Base-by-base conservation (phyloP, 2,888 invertebrate genomes). In the Phasia obesa region DNA sequence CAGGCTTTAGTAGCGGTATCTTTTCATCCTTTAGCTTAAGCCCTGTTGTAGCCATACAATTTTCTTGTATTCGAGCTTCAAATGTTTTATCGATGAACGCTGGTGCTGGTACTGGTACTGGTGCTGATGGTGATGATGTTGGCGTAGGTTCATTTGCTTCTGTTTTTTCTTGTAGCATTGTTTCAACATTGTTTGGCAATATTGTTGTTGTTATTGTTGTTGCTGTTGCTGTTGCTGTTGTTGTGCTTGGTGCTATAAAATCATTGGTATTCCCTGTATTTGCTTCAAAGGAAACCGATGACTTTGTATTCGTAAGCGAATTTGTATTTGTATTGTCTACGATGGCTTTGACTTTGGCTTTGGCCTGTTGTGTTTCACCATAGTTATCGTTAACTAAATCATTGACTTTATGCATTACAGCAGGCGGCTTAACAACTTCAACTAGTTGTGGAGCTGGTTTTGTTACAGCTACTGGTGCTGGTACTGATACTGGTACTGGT, bases 371-470 rank as follows among this genome's bases (percentile, higher is more conserved):
- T 31, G 81, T 80, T 76, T 79, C 80, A 44, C 71, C 71, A 65
- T 59, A 78, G 49, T 71, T 85, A 84, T 85, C 77, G 80, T 74
- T 85, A 67, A 81, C 80, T 71, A 85, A 81, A 85, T 86, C 85
- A 76, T 86, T 82, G 81, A 71, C 69, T 67, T 79, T 77, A 62
- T 84, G 64, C 76, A 42, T 47, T 80, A 71, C 73, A 42, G 76
- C 35, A 35, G 76, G 73, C 35, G 82, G 80, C 27, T 80, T 70
- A 47, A 70, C 49, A 55, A 25, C 57, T 38, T 70, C 38, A 38
- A 17, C 70, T 60, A 42, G 51, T n/a, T n/a, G n/a, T 60, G 7
- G 17, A 53, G 67, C 31, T 73, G 65, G 19, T 62, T 69, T 6
- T 11, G 27, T 2, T 64, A 11, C 21, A 15, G 55, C 11, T 47